Evolutionary conservation across 1,140 invertebrate species (phyloP).

Genomic region (Drosophila novamexicana): DNA sequence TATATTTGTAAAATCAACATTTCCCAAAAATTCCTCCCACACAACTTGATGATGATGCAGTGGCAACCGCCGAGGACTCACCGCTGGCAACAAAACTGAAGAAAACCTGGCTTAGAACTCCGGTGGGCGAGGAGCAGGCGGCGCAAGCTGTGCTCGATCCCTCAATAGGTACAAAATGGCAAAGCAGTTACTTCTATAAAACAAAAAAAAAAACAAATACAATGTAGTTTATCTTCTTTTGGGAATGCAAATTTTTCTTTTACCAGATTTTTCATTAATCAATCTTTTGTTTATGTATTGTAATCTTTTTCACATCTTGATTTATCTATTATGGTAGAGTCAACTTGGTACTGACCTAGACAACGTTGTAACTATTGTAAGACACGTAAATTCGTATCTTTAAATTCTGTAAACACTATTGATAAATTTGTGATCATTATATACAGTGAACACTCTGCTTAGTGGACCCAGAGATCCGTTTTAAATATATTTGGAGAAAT

Average conservation of each 20-base stretch:
- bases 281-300: conserved; percentile 5
- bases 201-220: conserved; percentile 1
- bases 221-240: conserved; percentile 13
- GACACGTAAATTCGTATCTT: not conserved
- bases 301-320: not conserved
- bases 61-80: conserved; percentile 87
- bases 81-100: conserved; percentile 88
- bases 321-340: conserved; percentile 24
- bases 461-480: too few species aligned
- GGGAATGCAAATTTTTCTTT: conserved; percentile 35
- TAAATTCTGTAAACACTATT: too few species aligned
- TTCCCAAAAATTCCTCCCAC: conserved; percentile 24
- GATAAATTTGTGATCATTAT: too few species aligned
- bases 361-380: conserved; percentile 1
- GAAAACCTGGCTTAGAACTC: conserved; percentile 89
- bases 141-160: conserved; percentile 87
- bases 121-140: conserved; percentile 87
- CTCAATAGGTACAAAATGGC: conserved; percentile 85
- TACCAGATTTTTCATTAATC: not conserved
- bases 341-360: conserved; percentile 13
- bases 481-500: too few species aligned
- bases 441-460: too few species aligned
- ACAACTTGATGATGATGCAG: conserved; percentile 80
- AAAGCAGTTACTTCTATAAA: conserved; percentile 29
- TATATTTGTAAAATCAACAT: conserved; percentile 63